Evolutionary conservation across 1,140 invertebrate genomes (phyloP).

Genomic region (Drosophila mayri): DNA sequence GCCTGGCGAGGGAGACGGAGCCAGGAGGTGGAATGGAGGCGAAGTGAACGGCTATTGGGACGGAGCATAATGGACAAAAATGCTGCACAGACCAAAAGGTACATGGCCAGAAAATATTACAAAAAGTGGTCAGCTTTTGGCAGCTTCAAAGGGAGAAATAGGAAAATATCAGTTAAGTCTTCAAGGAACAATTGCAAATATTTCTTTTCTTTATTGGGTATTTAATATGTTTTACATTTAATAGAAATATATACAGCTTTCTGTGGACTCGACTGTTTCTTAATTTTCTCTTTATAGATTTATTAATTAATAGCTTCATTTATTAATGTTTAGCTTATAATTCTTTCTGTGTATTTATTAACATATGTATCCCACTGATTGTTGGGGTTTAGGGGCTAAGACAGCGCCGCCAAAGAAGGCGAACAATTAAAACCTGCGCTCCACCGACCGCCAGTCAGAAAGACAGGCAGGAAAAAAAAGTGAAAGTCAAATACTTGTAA

Average conservation of each 20-base stretch:
- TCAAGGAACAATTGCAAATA: neutral
- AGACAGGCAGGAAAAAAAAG: constrained; percentile 56
- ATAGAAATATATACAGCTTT: too few relatives aligned
- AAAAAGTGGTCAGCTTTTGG: neutral
- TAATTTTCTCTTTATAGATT: too few relatives aligned
- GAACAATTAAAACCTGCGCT: constrained; percentile 58
- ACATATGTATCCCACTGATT: constrained; percentile 10
- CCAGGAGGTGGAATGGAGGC: neutral
- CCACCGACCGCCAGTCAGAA: constrained; percentile 18
- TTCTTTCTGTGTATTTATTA: constrained; percentile 14
- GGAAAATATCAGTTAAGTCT: neutral
- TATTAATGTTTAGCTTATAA: neutral
- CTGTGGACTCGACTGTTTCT: too few relatives aligned
- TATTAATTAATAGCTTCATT: too few relatives aligned
- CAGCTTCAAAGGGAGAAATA: neutral
- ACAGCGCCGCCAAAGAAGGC: constrained; percentile 39
- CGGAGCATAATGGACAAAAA: constrained; percentile 18
- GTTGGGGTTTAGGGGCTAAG: constrained; percentile 24
- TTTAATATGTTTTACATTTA: too few relatives aligned
- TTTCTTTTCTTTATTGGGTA: too few relatives aligned
- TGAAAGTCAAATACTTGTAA: constrained; percentile 71
- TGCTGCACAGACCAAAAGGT: neutral
- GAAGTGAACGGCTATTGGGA: constrained; percentile 45
- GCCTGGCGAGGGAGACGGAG: neutral
- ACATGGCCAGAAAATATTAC: constrained; percentile 6